phyloP scores from a whole-genome alignment of 64 coral and sea anemone species.

The Pocillopora damicornis region DNA sequence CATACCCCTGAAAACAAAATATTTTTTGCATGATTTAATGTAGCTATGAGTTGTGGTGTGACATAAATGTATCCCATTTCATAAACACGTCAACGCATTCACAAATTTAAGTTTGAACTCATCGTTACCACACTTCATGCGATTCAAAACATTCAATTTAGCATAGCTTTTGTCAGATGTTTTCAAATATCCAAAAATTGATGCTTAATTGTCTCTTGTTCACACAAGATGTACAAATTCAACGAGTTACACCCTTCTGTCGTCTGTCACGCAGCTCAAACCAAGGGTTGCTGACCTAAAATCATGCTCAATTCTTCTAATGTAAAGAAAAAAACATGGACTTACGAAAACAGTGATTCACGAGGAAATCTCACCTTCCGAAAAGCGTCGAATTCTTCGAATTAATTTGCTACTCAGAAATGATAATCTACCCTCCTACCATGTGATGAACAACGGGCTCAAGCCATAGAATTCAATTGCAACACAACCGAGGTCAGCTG shows the following conservation, averaged over 20 bases:
- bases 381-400: not conserved
- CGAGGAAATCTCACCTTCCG: not conserved
- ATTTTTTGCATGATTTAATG: not conserved
- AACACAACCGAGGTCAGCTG: slow-evolving; percentile 10
- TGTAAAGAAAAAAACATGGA: not conserved
- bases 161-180: not conserved
- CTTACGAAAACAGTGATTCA: not conserved
- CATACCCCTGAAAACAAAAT: no score
- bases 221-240: not conserved
- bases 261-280: not conserved
- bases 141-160: not conserved
- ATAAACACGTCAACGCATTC: not conserved
- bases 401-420: not conserved
- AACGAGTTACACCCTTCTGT: not conserved
- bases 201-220: no score
- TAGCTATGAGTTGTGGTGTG: not conserved
- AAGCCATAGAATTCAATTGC: not conserved
- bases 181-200: not conserved
- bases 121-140: not conserved
- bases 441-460: not conserved
- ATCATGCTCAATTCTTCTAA: not conserved
- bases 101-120: not conserved
- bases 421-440: not conserved
- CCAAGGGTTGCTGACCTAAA: not conserved
- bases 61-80: not conserved